Base-by-base conservation (phyloP, 2,113 vertebrate species). In the Ictalurus punctatus region DNA sequence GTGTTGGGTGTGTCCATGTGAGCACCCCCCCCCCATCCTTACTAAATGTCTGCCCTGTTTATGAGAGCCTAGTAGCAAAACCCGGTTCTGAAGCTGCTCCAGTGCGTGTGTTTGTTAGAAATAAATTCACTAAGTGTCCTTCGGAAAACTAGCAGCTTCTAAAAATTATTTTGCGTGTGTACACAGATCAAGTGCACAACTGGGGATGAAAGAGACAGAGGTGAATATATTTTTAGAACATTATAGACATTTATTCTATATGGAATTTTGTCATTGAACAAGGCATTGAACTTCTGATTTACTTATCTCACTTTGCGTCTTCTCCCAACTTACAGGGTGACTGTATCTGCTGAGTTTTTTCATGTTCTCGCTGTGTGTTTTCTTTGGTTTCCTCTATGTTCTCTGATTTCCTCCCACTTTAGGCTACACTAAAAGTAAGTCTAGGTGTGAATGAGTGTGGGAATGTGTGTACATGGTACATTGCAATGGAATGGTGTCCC, bases 1-100 rank as follows among this genome's bases (percentile, higher is more conserved):
- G 84, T 88, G 87, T 87, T 87, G 82, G 59, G 56, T 90, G 65
- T 90, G 84, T 78, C 52, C 48, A 25, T 83, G 92, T 92, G 71
- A 90, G 88, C 89, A 90, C 73, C 89, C 87, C 86, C 37, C 44
- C 58, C 87, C 86, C 63, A 12, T 61, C 8, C 58, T 37, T 82
- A 17, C 54, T 82, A 34, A 80, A 56, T 56, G 21, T 44, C 37
- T 44, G 7, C n/a, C 16, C 52, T 37, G 79, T 80, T 27, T 17
- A 80, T 30, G 6, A 34, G 10, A 81, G 8, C 52, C 17, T 34
- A 37, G n/a, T 25, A 59, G 19, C 25, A 37, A 58, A 59, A 59
- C 6, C 7, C 0, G 1, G 21, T 21, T 37, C 30, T 12, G 54
- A 40, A 44, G 30, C 56, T 83, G 37, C 30, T 25, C 3, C 7